phyloP scores from a whole-genome alignment of 35 echinoderm and acorn worm species.

The Acanthaster planci region DNA sequence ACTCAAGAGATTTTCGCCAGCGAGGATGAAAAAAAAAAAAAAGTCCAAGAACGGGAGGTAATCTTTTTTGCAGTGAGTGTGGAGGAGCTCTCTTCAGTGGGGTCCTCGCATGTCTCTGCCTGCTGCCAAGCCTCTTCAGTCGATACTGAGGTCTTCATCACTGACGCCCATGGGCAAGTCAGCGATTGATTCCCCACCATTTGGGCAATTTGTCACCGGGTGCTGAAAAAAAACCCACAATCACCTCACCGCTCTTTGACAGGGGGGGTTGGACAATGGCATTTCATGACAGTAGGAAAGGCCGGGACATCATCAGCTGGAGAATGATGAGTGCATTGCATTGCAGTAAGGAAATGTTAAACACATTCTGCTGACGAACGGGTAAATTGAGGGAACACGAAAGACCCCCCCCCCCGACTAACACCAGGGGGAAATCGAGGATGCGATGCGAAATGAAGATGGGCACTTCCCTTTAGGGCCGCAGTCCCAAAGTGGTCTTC shows the following conservation, averaged over 20 bases:
- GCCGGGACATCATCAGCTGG: background rate
- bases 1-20: conserved; percentile 6
- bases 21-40: background rate
- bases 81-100: background rate
- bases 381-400: too few species aligned
- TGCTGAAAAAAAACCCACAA: too few species aligned
- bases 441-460: too few species aligned
- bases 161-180: background rate
- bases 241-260: too few species aligned
- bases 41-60: background rate
- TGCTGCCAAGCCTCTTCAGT: background rate
- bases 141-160: conserved; percentile 3
- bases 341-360: background rate
- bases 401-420: too few species aligned
- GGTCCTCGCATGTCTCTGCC: background rate
- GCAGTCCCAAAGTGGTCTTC: too few species aligned
- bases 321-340: background rate
- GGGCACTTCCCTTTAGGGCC: too few species aligned
- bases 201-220: conserved; percentile 4
- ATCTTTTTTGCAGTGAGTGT: background rate
- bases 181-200: conserved; percentile 19
- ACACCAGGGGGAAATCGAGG: too few species aligned
- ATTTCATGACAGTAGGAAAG: background rate
- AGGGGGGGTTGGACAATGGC: background rate
- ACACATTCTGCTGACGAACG: too few species aligned